Conservation (phyloP, 2,113 vertebrate species). For the Pelusios castaneus region DNA sequence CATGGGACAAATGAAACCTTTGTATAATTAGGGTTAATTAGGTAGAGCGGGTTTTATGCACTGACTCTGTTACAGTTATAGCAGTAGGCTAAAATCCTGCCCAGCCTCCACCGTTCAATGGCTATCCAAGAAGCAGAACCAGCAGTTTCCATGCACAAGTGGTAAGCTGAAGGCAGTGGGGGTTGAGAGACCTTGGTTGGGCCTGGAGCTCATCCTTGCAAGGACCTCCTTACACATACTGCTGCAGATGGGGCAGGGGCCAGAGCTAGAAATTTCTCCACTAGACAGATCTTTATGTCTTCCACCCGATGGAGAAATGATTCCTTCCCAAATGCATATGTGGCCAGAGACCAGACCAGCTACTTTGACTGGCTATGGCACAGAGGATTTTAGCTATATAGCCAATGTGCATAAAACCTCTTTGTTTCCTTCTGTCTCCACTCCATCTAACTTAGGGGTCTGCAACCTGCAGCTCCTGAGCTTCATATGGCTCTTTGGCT, state of each 20-base stretch:
- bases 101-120: neutral
- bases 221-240: neutral
- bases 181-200: neutral
- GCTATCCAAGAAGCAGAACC: neutral
- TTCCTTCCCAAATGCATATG: neutral
- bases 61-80: neutral
- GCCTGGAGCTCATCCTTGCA: neutral
- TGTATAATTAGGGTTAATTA: neutral
- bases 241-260: rapidly evolving
- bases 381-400: neutral
- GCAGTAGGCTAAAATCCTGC: neutral
- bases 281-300: neutral
- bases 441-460: no score
- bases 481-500: no score
- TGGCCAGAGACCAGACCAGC: neutral
- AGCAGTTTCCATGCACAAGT: neutral
- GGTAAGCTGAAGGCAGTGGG: neutral
- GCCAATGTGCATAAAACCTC: neutral
- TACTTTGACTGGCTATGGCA: neutral
- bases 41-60: neutral
- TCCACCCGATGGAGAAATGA: neutral
- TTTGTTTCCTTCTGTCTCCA: neutral
- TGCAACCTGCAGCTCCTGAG: no score
- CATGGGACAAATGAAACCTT: neutral
- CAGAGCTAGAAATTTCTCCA: neutral